phyloP scores from a whole-genome alignment of 2,797 vertebrate genomes.

The Chaetophractus vellerosus region DNA sequence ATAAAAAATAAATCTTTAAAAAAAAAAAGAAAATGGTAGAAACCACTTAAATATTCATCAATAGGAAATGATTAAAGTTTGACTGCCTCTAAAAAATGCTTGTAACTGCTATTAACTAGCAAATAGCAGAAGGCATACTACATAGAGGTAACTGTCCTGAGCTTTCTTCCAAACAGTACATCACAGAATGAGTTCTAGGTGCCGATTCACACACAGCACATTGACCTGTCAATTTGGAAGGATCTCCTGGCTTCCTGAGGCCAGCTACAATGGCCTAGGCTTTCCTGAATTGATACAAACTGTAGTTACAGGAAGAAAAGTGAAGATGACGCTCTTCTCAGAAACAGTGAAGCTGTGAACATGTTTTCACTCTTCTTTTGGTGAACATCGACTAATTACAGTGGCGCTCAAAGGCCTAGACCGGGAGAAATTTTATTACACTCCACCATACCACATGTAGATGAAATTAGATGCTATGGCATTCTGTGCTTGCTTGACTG shows the following conservation, averaged over 20 bases:
- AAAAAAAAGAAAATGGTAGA: neutral
- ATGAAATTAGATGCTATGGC: neutral
- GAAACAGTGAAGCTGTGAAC: neutral
- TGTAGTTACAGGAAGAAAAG: neutral
- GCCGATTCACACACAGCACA: neutral
- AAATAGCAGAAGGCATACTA: neutral
- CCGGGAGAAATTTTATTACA: neutral
- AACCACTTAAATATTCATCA: neutral
- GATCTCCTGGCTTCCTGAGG: neutral
- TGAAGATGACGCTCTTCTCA: neutral
- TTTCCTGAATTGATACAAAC: neutral
- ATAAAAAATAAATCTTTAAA: too few relatives aligned
- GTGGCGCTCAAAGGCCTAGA: neutral
- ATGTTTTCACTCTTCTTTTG: neutral
- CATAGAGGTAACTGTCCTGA: neutral
- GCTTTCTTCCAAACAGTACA: neutral
- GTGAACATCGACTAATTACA: neutral
- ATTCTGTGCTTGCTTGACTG: neutral
- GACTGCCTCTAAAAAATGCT: neutral
- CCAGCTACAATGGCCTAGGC: neutral
- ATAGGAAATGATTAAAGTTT: neutral
- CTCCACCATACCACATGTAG: neutral
- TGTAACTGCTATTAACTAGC: neutral
- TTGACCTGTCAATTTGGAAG: neutral
- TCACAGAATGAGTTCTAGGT: neutral